Conservation (phyloP, 2,113 vertebrate genomes). For the Dinomys branickii region DNA sequence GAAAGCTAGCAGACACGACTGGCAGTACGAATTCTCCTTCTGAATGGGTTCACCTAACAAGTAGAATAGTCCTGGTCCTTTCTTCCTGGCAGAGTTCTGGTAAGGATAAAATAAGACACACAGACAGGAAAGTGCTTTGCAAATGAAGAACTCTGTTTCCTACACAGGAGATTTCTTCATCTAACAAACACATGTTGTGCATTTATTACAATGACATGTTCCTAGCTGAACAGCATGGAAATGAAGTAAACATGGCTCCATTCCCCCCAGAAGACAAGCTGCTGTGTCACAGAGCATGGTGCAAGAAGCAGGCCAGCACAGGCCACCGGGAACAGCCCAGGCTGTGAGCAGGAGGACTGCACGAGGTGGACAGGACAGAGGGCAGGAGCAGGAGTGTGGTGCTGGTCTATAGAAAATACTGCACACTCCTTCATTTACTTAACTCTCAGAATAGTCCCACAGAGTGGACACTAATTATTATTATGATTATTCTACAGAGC, state of each 20-base stretch:
- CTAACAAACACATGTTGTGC: not conserved
- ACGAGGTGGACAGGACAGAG: not conserved
- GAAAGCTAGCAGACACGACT: accelerated
- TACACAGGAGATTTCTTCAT: not conserved
- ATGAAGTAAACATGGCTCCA: accelerated
- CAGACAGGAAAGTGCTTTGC: not conserved
- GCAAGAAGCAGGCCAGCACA: accelerated
- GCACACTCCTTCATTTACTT: not conserved
- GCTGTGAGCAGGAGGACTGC: not conserved
- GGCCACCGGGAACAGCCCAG: not conserved
- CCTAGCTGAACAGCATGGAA: not conserved
- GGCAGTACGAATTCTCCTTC: not conserved
- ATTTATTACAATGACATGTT: not conserved
- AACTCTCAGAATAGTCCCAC: not conserved
- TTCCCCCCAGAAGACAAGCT: not conserved
- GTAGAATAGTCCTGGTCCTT: not conserved
- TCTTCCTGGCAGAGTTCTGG: not conserved
- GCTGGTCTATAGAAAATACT: not conserved
- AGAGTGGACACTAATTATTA: not conserved
- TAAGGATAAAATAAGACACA: not conserved
- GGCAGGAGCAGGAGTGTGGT: not conserved
- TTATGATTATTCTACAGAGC: not conserved
- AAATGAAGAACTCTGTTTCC: not conserved
- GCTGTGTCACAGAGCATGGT: accelerated
- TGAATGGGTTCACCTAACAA: not conserved